phyloP scores from a whole-genome alignment of 1,140 invertebrate species.

The Euwallacea similis region DNA sequence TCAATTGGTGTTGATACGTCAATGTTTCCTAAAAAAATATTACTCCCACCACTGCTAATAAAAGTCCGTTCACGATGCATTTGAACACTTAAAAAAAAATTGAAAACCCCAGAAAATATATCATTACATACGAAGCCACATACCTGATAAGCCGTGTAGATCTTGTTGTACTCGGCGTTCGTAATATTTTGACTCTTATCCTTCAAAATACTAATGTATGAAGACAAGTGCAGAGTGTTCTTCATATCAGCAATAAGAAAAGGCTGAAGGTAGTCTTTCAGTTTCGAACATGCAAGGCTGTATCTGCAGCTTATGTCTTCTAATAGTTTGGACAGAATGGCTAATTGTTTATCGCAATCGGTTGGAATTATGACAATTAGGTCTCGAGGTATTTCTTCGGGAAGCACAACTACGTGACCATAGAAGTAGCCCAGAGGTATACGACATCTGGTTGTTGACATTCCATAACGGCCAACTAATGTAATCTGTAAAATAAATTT shows the following conservation, averaged over 20 bases:
- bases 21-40: slow-evolving; percentile 67
- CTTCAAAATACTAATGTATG: slow-evolving; percentile 67
- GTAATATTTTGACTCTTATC: slow-evolving; percentile 63
- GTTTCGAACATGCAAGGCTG: slow-evolving; percentile 78
- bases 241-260: slow-evolving; percentile 74
- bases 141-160: slow-evolving; percentile 78
- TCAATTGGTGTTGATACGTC: slow-evolving; percentile 78
- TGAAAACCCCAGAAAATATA: neutral
- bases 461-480: slow-evolving; percentile 86
- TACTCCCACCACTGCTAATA: neutral
- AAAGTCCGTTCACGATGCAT: too few relatives aligned
- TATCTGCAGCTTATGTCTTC: slow-evolving; percentile 83
- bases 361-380: slow-evolving; percentile 33
- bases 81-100: too few relatives aligned
- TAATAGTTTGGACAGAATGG: slow-evolving; percentile 56
- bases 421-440: slow-evolving; percentile 92
- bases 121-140: neutral
- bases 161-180: slow-evolving; percentile 64
- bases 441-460: slow-evolving; percentile 84
- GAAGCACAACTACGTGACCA: slow-evolving; percentile 76
- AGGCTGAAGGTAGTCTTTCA: slow-evolving; percentile 74
- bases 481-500: slow-evolving; percentile 62
- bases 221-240: slow-evolving; percentile 77
- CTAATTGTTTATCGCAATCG: slow-evolving; percentile 51
- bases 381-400: slow-evolving; percentile 47